Conservation (phyloP, 2,113 vertebrate genomes). For the Vombatus ursinus region DNA sequence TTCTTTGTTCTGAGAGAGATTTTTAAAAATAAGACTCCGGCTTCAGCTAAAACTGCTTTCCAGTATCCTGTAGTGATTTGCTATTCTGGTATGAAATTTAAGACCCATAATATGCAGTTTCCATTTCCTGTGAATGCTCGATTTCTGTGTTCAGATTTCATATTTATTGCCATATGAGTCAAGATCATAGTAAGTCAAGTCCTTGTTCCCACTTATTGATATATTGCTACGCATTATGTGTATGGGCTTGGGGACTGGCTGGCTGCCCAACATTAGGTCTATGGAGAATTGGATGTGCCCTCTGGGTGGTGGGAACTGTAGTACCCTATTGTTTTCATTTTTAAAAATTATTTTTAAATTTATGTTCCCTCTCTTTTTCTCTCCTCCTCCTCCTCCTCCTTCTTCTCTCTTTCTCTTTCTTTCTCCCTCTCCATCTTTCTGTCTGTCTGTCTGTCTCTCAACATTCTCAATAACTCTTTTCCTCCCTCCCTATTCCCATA, state of each 20-base stretch:
- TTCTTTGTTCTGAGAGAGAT: conserved; percentile 51
- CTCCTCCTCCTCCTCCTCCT: too few relatives aligned
- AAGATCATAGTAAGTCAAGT: conserved; percentile 28
- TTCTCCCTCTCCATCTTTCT: too few relatives aligned
- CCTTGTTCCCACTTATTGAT: not conserved
- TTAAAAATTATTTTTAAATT: not conserved
- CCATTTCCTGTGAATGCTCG: conserved; percentile 55
- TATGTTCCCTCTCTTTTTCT: not conserved
- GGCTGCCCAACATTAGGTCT: not conserved
- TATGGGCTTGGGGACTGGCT: not conserved
- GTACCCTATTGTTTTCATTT: not conserved
- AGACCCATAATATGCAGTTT: conserved; percentile 59
- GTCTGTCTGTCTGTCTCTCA: too few relatives aligned
- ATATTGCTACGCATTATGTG: not conserved
- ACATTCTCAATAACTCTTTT: not conserved
- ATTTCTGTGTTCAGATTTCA: conserved; percentile 19
- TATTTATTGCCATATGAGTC: conserved; percentile 52
- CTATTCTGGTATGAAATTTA: conserved; percentile 67
- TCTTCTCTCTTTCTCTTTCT: too few relatives aligned
- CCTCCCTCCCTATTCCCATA: not conserved
- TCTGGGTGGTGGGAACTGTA: not conserved
- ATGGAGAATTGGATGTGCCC: conserved; percentile 5
- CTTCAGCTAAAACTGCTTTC: conserved; percentile 44
- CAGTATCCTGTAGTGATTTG: conserved; percentile 54
- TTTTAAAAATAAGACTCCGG: not conserved